Base-by-base conservation (phyloP, 2,888 invertebrate genomes). In the Brachylomia viminalis region DNA sequence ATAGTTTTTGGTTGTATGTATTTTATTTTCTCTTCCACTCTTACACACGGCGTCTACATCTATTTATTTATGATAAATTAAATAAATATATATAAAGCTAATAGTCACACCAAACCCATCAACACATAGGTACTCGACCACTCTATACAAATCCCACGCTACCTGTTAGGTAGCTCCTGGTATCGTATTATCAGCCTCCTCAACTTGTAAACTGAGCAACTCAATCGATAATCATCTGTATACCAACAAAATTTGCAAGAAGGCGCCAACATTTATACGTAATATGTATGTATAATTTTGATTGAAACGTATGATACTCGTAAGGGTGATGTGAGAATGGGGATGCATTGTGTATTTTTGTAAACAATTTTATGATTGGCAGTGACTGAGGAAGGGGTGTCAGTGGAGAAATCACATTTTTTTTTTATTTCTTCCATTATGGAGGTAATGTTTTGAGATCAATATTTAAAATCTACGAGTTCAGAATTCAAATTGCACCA, bases 121-220 rank as follows among this genome's bases (percentile, higher is more conserved):
- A 73, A 69, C 20, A 65, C 87, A 87, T n/a, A n/a, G n/a, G n/a
- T 83, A 86, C 38, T n/a, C 52, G 65, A 3, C 89, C 76, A n/a
- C 92, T 90, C 90, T 87, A 73, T 75, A 72, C 38, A 77, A 70
- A 72, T 70, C 78, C 59, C 58, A 58, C 45, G 84, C 83, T 93
- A 94, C 94, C 94, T 94, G 94, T 92, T 77, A 90, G 90, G 79
- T 86, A 87, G 70, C 86, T 74, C 89, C 87, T 88, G 88, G 92
- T 91, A 92, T 94, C 95, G 90, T 91, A 95, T 95, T 95, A 95
- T 95, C 95, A 94, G 91, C 86, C 93, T 93, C 92, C 94, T 92
- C 94, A 92, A 94, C 94, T 95, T 95, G 95, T 95, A 95, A 96
- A 95, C 95, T 94, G 95, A 95, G 94, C 92, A 92, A 90, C 93